Conservation (phyloP, 2,888 invertebrate species). For the Amiota mariae region DNA sequence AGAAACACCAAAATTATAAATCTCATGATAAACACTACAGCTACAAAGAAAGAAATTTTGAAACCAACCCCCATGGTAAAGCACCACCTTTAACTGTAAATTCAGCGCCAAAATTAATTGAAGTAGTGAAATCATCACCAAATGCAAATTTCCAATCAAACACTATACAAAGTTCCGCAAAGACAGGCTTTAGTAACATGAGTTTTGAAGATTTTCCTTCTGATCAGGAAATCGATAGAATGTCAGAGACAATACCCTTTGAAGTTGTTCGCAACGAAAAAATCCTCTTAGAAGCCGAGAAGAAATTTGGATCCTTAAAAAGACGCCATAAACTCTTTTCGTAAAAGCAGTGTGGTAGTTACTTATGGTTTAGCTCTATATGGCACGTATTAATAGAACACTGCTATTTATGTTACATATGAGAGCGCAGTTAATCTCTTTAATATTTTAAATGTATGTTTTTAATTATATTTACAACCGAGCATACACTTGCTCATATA, state of each 20-base stretch:
- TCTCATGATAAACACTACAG: slow-evolving; percentile 66
- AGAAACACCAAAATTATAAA: slow-evolving; percentile 66
- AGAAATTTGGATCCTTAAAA: slow-evolving; percentile 75
- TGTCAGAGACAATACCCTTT: slow-evolving; percentile 76
- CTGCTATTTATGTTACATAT: too few relatives aligned
- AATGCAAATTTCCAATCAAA: slow-evolving; percentile 70
- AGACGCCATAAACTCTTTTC: slow-evolving; percentile 76
- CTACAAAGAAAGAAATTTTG: slow-evolving; percentile 36
- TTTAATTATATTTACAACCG: too few relatives aligned
- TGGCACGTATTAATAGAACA: too few relatives aligned
- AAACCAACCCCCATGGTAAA: slow-evolving; percentile 12
- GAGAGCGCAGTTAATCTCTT: too few relatives aligned
- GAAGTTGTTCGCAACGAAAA: slow-evolving; percentile 78
- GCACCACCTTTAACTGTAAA: not conserved
- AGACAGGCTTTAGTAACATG: slow-evolving; percentile 82
- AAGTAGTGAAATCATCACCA: not conserved
- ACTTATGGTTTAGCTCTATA: slow-evolving; percentile 36
- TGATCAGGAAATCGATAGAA: slow-evolving; percentile 76
- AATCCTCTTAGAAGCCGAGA: slow-evolving; percentile 74
- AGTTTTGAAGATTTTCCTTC: slow-evolving; percentile 84
- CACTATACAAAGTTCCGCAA: slow-evolving; percentile 71
- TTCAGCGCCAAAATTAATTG: slow-evolving; percentile 27
- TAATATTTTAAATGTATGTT: too few relatives aligned
- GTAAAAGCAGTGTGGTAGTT: slow-evolving; percentile 67
- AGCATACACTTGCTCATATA: too few relatives aligned